Evolutionary conservation across 2,888 invertebrate species (phyloP).

Genomic region (Drosophila eohydei): DNA sequence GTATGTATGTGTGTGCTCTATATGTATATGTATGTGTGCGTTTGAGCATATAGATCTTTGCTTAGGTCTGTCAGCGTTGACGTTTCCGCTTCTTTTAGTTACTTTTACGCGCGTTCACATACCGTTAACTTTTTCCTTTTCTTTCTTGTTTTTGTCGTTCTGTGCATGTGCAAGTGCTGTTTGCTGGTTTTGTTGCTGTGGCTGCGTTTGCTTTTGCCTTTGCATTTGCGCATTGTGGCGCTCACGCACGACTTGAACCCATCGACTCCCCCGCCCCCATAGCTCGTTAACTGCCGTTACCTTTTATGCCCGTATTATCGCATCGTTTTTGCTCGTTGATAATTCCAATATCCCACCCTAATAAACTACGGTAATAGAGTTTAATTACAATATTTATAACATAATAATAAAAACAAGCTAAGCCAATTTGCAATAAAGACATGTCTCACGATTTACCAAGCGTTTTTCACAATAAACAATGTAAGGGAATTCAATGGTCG

Average conservation of each 20-base stretch:
- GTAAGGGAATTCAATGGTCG: not conserved
- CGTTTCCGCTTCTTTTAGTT: conserved; percentile 38
- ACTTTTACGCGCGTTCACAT: conserved; percentile 25
- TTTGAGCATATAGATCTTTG: conserved; percentile 15
- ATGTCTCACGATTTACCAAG: not conserved
- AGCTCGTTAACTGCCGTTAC: conserved; percentile 6
- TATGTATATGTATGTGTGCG: not conserved
- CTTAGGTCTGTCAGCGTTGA: conserved; percentile 22
- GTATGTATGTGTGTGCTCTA: not conserved
- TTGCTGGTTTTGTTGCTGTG: conserved; percentile 13
- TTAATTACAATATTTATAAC: not conserved
- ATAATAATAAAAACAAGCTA: not conserved
- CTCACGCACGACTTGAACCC: conserved; percentile 60
- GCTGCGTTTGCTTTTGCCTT: conserved; percentile 28
- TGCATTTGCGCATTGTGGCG: conserved; percentile 64
- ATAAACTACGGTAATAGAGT: not conserved
- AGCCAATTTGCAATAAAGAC: not conserved
- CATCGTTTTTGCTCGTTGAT: not conserved
- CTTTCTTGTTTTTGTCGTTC: conserved; percentile 5
- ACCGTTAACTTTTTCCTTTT: conserved; percentile 37
- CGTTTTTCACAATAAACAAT: not conserved
- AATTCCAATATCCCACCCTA: not conserved
- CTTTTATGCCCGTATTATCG: conserved; percentile 57
- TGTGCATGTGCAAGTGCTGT: conserved; percentile 49
- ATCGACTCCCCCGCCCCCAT: not conserved